Base-by-base conservation (phyloP, 2,797 vertebrate genomes). In the Taeniopygia guttata region DNA sequence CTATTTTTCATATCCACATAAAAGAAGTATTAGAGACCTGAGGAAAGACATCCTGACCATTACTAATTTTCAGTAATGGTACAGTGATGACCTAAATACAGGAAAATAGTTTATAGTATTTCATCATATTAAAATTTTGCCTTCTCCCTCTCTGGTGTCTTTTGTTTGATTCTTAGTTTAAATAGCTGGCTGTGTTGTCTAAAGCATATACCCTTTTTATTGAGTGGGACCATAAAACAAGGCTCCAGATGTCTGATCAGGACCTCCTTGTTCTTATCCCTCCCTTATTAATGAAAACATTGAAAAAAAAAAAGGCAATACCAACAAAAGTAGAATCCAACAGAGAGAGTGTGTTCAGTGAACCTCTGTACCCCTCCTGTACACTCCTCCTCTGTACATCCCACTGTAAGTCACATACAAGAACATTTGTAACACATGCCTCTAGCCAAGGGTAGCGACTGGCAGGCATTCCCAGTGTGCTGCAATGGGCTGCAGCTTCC, bases 161-260 rank as follows among this genome's bases (percentile, higher is more conserved):
- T 94, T 95, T 87, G n/a, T 81, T 92, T 91, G 76, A 32, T 73
- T 93, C 18, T 85, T 63, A 66, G 29, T 60, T 46, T 80, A 95
- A 97, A 94, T 73, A 93, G 72, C 20, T 42, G 26, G 21, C 88
- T 36, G 36, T 73, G 30, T n/a, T 51, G 40, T 88, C 87, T 59
- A 63, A 96, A 66, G 14, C 8, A 38, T 75, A 83, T 72, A 56
- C 63, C n/a, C 43, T 78, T 42, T 94, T 89, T 92, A 82, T 59
- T 76, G 36, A 23, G 29, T 42, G 42, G 51, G n/a, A 87, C 14
- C 26, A 49, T 52, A 69, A 93, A 89, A 26, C 38, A 69, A 84
- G 22, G 7, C 34, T 90, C 23, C 79, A 85, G 79, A 89, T 94
- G 68, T 89, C 36, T 16, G 15, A 84, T 56, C 17, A 70, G 16